These are phyloP conservation scores for Aricia agestis DNA, from an alignment of 1,140 invertebrate genomes.

Conservation along the genomic window DNA sequence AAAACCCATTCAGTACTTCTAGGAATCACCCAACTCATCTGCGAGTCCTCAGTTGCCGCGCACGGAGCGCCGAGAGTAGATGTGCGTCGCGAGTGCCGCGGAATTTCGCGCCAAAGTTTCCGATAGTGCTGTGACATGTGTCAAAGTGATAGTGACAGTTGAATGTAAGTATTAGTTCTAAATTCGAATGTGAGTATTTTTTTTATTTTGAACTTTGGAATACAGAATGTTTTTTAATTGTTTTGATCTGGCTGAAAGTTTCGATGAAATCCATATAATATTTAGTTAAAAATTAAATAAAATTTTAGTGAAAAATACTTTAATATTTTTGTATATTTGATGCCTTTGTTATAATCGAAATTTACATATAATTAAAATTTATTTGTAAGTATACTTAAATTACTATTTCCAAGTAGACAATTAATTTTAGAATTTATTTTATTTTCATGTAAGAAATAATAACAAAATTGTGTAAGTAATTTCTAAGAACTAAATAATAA, in stretches of 20 bases:
- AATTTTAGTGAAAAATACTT: too few species aligned
- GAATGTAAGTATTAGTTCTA: neutral
- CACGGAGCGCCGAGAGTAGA: constrained; percentile 40
- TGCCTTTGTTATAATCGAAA: too few species aligned
- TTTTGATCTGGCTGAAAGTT: neutral
- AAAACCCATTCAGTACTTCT: constrained; percentile 36
- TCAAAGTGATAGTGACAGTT: neutral
- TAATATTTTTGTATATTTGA: too few species aligned
- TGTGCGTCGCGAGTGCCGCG: constrained; percentile 34
- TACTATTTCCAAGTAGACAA: too few species aligned
- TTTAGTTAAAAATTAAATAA: too few species aligned
- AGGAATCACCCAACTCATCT: neutral
- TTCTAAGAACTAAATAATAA: too few species aligned
- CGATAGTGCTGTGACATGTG: constrained; percentile 26
- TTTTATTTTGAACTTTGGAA: neutral
- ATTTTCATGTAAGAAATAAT: too few species aligned
- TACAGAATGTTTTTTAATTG: too few species aligned
- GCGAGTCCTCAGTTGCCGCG: constrained; percentile 40
- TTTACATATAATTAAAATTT: too few species aligned
- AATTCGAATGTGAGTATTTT: neutral
- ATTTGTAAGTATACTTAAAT: too few species aligned
- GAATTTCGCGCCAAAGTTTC: constrained; percentile 55
- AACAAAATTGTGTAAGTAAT: too few species aligned
- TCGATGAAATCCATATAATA: neutral
- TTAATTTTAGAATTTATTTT: too few species aligned